Conservation (phyloP, 2,888 invertebrate genomes). For the Ommatoiulus sabulosus region DNA sequence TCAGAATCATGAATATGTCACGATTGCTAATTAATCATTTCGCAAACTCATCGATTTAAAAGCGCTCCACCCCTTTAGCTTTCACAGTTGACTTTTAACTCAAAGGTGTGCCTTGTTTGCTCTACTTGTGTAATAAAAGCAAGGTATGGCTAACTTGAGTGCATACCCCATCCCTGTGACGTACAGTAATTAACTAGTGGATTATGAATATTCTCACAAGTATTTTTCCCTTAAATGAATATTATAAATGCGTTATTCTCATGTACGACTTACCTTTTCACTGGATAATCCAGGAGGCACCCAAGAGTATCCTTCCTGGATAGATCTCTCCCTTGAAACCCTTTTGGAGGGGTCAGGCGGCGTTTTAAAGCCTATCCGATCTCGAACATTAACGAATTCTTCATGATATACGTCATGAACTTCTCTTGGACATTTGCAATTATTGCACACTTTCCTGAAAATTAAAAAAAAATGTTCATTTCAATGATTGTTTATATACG, state of each 20-base stretch:
- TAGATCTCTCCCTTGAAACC: slow-evolving; percentile 72
- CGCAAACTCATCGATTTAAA: neutral
- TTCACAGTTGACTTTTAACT: neutral
- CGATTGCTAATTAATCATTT: slow-evolving; percentile 26
- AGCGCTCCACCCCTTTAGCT: neutral
- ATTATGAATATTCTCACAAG: no score
- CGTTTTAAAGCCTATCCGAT: slow-evolving; percentile 61
- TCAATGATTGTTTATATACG: neutral
- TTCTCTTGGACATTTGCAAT: slow-evolving; percentile 92
- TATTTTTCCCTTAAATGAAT: neutral
- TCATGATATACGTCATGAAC: slow-evolving; percentile 90
- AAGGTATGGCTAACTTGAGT: neutral
- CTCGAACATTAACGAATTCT: slow-evolving; percentile 78
- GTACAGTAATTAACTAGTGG: neutral
- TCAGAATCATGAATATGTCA: neutral
- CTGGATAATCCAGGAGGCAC: slow-evolving; percentile 76
- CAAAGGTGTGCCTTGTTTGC: neutral
- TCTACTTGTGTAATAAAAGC: neutral
- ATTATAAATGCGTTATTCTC: neutral
- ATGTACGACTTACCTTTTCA: slow-evolving; percentile 69
- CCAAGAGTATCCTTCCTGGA: slow-evolving; percentile 78
- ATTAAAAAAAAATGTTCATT: slow-evolving; percentile 55
- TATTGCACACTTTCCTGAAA: slow-evolving; percentile 89
- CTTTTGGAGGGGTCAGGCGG: slow-evolving; percentile 63
- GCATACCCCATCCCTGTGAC: neutral